phyloP scores from a whole-genome alignment of 2,113 vertebrate species.

The Neolamprologus cancellatus region DNA sequence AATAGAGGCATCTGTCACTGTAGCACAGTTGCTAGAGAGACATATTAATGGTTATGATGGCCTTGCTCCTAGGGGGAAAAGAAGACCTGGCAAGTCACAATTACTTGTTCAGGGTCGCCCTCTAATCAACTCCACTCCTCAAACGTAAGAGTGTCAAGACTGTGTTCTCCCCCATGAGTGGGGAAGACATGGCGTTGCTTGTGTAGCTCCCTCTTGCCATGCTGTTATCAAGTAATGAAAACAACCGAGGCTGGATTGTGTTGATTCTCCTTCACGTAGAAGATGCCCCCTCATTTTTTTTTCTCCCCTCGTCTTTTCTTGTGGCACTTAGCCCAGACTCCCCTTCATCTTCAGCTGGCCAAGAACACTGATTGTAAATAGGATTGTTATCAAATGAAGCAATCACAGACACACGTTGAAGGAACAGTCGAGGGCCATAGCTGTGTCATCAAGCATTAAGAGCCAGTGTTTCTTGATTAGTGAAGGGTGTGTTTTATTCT shows the following conservation, averaged over 20 bases:
- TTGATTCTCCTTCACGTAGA: constrained; percentile 29
- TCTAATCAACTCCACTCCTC: constrained; percentile 56
- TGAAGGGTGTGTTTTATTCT: constrained; percentile 45
- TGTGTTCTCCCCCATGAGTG: background rate
- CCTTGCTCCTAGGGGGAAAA: constrained; percentile 1
- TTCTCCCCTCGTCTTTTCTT: background rate
- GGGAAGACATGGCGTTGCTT: constrained; percentile 1
- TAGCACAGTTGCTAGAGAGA: constrained; percentile 12
- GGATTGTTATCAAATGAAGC: constrained; percentile 55
- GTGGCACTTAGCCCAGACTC: constrained; percentile 16
- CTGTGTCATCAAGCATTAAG: constrained; percentile 21
- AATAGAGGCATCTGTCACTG: constrained; percentile 45
- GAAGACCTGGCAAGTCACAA: constrained; percentile 47
- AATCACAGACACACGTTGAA: constrained; percentile 45
- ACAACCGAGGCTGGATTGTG: constrained; percentile 10
- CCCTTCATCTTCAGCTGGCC: constrained; percentile 25
- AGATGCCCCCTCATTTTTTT: constrained; percentile 12
- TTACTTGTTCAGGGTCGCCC: constrained; percentile 40
- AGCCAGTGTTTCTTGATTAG: constrained; percentile 50
- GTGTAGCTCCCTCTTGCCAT: constrained; percentile 10
- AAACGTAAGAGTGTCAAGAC: constrained; percentile 42
- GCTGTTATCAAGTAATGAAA: constrained; percentile 44
- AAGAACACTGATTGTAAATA: constrained; percentile 50
- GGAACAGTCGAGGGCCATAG: constrained; percentile 16
- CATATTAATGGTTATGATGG: constrained; percentile 59